These are phyloP conservation scores for Pseudoatta argentina DNA, from an alignment of 1,140 invertebrate genomes.

Conservation along the genomic window DNA sequence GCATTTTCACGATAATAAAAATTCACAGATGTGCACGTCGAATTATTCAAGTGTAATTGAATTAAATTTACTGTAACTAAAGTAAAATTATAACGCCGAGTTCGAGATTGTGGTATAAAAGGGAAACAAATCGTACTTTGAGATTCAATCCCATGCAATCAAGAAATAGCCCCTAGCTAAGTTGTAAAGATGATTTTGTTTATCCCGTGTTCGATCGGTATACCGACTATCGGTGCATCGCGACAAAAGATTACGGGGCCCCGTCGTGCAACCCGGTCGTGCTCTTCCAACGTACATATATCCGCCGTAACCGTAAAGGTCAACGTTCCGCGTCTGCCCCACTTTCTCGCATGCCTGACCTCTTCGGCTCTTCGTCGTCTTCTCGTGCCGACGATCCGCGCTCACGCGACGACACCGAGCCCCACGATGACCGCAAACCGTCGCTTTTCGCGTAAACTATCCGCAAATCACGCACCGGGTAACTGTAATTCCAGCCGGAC, in stretches of 20 bases:
- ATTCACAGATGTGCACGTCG: too few species aligned
- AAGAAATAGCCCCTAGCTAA: neutral
- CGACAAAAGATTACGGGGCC: slow-evolving; percentile 22
- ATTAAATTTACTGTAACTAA: too few species aligned
- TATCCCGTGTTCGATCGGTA: neutral
- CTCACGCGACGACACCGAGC: neutral
- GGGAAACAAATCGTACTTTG: neutral
- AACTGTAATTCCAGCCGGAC: slow-evolving; percentile 8
- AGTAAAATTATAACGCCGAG: neutral
- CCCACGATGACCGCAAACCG: neutral
- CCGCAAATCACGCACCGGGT: neutral
- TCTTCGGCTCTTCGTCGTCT: slow-evolving; percentile 58
- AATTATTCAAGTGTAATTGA: too few species aligned
- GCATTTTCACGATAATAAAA: too few species aligned
- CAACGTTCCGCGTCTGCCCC: slow-evolving; percentile 68
- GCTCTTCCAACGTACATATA: slow-evolving; percentile 42
- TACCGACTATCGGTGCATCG: slow-evolving; percentile 16
- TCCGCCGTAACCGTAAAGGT: slow-evolving; percentile 62
- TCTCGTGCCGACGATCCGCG: slow-evolving; percentile 9
- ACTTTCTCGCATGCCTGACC: slow-evolving; percentile 71
- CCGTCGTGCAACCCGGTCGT: slow-evolving; percentile 32
- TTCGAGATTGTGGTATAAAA: neutral
- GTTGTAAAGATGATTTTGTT: slow-evolving; percentile 3
- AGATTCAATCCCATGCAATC: neutral
- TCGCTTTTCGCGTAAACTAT: slow-evolving; percentile 10